A percentile compares a stretch with the other conserved stretches of the same genome.
Conservation (phyloP, 2,888 invertebrate genomes). For the Scaptodrosophila latifasciaeformis region DNA sequence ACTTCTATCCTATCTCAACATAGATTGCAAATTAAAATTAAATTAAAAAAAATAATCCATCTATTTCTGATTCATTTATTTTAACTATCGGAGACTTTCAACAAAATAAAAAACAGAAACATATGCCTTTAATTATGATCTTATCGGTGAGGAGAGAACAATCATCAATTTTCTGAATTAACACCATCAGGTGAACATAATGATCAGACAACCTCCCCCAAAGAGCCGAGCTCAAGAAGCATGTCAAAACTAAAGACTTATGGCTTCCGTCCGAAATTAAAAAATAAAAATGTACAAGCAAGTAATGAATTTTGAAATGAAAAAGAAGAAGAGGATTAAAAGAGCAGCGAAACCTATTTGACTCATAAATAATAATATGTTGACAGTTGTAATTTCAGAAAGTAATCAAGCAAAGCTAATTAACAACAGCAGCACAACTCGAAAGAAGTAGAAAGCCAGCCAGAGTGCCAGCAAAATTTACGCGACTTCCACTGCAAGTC, state of each 20-base stretch:
- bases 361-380: slow-evolving; percentile 62
- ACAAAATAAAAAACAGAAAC: too few species aligned
- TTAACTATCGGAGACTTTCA: too few species aligned
- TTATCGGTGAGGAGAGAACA: too few species aligned
- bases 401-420: slow-evolving; percentile 70
- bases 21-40: too few species aligned
- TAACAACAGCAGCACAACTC: slow-evolving; percentile 41
- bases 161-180: too few species aligned
- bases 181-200: too few species aligned
- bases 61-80: too few species aligned
- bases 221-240: too few species aligned
- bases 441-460: neutral
- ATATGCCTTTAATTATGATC: too few species aligned
- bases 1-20: too few species aligned
- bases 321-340: neutral
- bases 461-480: neutral
- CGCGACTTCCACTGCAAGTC: neutral
- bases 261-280: neutral
- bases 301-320: neutral
- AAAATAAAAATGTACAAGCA: neutral
- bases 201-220: too few species aligned
- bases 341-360: slow-evolving; percentile 37
- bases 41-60: too few species aligned
- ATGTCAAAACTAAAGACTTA: slow-evolving; percentile 24
- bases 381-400: slow-evolving; percentile 70